phyloP scores from a whole-genome alignment of 2,888 invertebrate species.

The Meteorus cinctellus region DNA sequence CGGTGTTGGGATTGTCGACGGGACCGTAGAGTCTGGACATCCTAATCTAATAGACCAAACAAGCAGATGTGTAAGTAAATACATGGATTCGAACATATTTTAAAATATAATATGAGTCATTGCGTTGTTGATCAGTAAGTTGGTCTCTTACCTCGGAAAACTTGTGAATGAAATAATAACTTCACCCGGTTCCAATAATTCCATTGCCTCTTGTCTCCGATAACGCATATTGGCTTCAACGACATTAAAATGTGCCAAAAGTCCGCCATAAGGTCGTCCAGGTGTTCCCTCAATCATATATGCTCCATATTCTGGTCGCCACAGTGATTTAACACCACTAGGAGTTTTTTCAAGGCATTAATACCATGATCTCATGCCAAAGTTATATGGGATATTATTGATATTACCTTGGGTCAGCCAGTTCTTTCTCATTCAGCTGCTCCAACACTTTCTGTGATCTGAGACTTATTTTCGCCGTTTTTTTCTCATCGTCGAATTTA shows the following conservation, averaged over 20 bases:
- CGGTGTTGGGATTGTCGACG: constrained; percentile 83
- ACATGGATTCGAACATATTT: not conserved
- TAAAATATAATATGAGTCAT: constrained; percentile 3
- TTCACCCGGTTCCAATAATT: constrained; percentile 85
- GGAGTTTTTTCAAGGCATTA: constrained; percentile 75
- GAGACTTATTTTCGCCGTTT: constrained; percentile 89
- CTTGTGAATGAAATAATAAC: constrained; percentile 92
- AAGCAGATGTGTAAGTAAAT: constrained; percentile 26
- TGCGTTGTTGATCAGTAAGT: not conserved
- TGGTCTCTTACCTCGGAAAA: constrained; percentile 85
- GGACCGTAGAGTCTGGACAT: constrained; percentile 90
- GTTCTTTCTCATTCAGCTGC: constrained; percentile 87
- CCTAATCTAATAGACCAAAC: constrained; percentile 80
- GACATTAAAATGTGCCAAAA: constrained; percentile 96
- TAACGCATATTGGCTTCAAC: constrained; percentile 98
- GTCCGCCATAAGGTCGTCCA: constrained; percentile 94
- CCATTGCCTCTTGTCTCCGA: constrained; percentile 88
- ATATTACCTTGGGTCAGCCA: constrained; percentile 81
- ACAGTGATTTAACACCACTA: constrained; percentile 85
- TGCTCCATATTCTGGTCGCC: constrained; percentile 99
- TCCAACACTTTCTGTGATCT: constrained; percentile 87
- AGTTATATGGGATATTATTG: not conserved
- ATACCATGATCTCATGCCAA: constrained; percentile 1
- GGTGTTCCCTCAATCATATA: constrained; percentile 99
- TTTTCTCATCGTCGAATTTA: constrained; percentile 91